A percentile compares a stretch with the other conserved stretches of the same genome.
Conservation (phyloP, 2,113 vertebrate genomes). For the Cryptoleucopteryx plumbea region DNA sequence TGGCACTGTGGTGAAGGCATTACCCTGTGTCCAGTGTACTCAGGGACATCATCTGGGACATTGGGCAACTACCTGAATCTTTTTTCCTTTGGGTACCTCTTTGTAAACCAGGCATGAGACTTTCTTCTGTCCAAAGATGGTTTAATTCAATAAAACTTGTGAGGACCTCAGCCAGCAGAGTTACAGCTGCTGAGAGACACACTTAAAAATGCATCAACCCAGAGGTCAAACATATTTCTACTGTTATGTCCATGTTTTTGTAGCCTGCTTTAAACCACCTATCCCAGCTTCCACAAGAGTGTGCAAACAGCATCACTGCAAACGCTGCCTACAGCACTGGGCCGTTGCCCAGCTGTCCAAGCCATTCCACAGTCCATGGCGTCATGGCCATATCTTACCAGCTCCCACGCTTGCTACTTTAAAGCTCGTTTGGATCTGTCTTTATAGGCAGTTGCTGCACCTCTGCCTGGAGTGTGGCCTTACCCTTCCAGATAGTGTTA, state of each 20-base stretch:
- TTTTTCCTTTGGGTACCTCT: not conserved
- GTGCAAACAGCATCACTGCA: not conserved
- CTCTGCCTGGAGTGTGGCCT: not conserved
- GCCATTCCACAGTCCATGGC: rapidly evolving
- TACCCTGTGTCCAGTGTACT: not conserved
- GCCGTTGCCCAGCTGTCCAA: not conserved
- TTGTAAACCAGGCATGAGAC: not conserved
- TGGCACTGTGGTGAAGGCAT: not conserved
- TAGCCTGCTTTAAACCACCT: not conserved
- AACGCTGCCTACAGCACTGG: not conserved
- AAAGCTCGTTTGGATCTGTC: not conserved
- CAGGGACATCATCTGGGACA: not conserved
- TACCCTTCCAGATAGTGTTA: not conserved
- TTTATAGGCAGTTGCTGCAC: not conserved
- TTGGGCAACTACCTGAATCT: not conserved
- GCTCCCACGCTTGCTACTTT: not conserved
- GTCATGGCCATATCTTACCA: not conserved
- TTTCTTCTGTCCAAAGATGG: not conserved
- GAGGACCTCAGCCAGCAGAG: not conserved
- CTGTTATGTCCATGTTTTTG: not conserved
- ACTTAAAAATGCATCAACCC: not conserved
- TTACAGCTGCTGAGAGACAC: not conserved
- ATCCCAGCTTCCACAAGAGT: not conserved
- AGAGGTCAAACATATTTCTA: not conserved
- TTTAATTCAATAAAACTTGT: not conserved